Base-by-base conservation (phyloP, 2,797 vertebrate species). In the Enteromius radiatus region DNA sequence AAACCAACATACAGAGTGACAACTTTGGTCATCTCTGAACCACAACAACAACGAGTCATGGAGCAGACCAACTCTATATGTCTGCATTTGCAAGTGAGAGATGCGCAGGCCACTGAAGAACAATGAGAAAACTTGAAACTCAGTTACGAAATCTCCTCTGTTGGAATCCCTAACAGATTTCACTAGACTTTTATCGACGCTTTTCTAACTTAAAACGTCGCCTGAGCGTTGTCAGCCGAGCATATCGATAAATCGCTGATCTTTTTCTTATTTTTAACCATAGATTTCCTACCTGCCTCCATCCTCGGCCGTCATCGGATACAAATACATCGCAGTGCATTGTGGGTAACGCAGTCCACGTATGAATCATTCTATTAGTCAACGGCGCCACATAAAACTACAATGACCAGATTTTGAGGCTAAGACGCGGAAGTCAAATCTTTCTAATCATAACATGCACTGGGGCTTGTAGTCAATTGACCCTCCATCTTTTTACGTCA, bases 281-380 rank as follows among this genome's bases (percentile, higher is more conserved):
- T 47, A 52, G 38, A 75, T 75, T 82, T 80, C 92, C 92, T 92
- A 94, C 94, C 93, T 85, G 93, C 91, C 93, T 96, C 94, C 95
- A 96, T 95, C 94, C 93, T 95, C 92, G 85, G 91, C 94, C 93
- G 94, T 94, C 94, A 95, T 94, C 93, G 88, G 83, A 86, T 84
- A 88, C 74, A 90, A 84, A 87, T 76, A 89, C 49, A 86, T 84
- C 86, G 87, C 88, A 33, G 14, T 56, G 88, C 78, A 69, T 79
- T 80, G 78, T 90, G 92, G 92, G 83, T 86, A 82, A 81, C 87
- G 90, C 82, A 88, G 94, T 94, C 75, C 45, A 80, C 2, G 5
- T 54, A 17, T 3, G 15, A 21, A 11, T 31, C 31, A 38, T 74
- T 47, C 10, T 3, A 6, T 1, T 2, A 1, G 19, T 5, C 8